A percentile compares a stretch with the other conserved stretches of the same genome.
Conservation (phyloP, 1,140 invertebrate genomes). For the Pseudachorutes palmiensis region DNA sequence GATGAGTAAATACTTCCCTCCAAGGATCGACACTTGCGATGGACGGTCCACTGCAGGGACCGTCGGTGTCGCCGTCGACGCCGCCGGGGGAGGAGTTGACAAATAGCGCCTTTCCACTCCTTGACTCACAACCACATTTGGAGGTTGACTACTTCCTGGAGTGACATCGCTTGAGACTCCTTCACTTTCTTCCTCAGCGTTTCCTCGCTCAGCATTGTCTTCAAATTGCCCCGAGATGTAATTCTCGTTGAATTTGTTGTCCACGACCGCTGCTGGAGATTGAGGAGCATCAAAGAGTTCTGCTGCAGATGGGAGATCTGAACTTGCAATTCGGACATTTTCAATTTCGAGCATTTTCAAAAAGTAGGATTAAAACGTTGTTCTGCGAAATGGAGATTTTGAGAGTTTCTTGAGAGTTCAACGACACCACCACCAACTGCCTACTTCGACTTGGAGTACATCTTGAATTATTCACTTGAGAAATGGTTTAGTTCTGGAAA, state of each 20-base stretch:
- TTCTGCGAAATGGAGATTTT: not conserved
- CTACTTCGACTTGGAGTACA: no score
- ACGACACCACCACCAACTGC: not conserved
- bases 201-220: not conserved
- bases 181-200: not conserved
- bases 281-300: not conserved
- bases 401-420: not conserved
- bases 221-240: not conserved
- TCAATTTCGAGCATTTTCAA: not conserved
- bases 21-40: slow-evolving; percentile 53
- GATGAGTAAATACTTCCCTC: slow-evolving; percentile 64
- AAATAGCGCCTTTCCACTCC: not conserved
- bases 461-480: no score
- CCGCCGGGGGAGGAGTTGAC: no score
- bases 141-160: not conserved
- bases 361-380: not conserved
- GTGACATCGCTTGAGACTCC: not conserved
- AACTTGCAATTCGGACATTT: not conserved
- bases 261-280: not conserved
- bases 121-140: not conserved
- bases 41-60: slow-evolving; percentile 11
- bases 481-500: no score
- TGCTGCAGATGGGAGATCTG: not conserved
- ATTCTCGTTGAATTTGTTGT: not conserved
- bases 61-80: not conserved